Percentiles rank a stretch among this genome's conserved stretches.
Evolutionary conservation across 2,113 vertebrate species (phyloP).

Genomic region (Anser cygnoides): DNA sequence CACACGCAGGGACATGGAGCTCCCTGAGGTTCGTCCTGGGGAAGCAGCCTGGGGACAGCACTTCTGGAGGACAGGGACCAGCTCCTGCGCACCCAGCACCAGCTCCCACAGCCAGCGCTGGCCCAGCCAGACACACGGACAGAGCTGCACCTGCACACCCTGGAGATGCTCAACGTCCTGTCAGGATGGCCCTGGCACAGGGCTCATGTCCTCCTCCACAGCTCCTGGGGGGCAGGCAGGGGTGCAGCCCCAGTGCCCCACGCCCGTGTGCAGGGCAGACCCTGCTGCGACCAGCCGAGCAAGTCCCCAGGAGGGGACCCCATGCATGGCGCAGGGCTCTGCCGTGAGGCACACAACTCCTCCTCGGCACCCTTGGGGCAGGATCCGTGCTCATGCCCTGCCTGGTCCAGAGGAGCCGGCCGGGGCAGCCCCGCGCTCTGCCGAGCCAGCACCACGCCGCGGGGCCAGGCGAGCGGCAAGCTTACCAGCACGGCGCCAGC

Average conservation of each 20-base stretch:
- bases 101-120: not conserved
- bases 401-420: not conserved
- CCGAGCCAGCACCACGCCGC: not conserved
- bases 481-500: slow-evolving; percentile 52
- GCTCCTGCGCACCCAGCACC: too few species aligned
- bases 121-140: not conserved
- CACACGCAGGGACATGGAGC: not conserved
- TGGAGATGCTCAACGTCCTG: not conserved
- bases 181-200: not conserved
- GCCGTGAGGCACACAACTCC: not conserved
- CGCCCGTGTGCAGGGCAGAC: not conserved
- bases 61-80: not conserved
- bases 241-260: not conserved
- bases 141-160: not conserved
- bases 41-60: not conserved
- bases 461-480: not conserved
- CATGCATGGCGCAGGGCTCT: not conserved
- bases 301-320: not conserved
- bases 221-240: not conserved
- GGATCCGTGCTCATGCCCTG: not conserved
- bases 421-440: not conserved
- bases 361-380: not conserved
- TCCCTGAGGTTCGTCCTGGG: not conserved
- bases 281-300: not conserved
- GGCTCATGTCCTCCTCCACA: not conserved